A percentile compares a stretch with the other conserved stretches of the same genome.
These are phyloP conservation scores for Drosophila yooni DNA, from an alignment of 2,888 invertebrate genomes.

Conservation along the genomic window DNA sequence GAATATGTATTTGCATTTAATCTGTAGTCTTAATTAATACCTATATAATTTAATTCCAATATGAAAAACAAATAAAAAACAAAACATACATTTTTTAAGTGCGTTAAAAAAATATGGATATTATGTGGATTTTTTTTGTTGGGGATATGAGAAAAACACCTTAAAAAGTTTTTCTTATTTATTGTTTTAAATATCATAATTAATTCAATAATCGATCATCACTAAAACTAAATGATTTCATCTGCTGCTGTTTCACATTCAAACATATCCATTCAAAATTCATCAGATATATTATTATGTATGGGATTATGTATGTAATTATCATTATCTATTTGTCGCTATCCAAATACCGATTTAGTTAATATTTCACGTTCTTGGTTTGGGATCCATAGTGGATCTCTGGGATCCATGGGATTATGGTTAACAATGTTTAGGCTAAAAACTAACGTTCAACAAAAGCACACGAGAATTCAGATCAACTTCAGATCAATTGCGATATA, in stretches of 20 bases:
- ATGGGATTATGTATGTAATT: constrained; percentile 16
- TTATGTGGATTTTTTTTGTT: constrained; percentile 2
- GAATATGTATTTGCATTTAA: constrained; percentile 70
- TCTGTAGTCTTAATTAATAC: constrained; percentile 71
- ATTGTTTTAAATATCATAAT: constrained; percentile 56
- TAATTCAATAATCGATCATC: constrained; percentile 55
- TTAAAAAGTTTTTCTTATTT: constrained; percentile 48
- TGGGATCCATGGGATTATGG: constrained; percentile 41
- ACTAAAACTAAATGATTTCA: constrained; percentile 60
- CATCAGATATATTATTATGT: constrained; percentile 7
- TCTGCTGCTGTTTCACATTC: constrained; percentile 27
- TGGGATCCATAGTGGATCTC: constrained; percentile 28
- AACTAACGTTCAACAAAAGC: constrained; percentile 67
- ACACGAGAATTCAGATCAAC: constrained; percentile 54
- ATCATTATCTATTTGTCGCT: constrained; percentile 47
- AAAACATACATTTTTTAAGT: constrained; percentile 68
- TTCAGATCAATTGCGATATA: constrained; percentile 19
- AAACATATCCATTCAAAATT: constrained; percentile 30
- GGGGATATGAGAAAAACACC: constrained; percentile 7
- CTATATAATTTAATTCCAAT: constrained; percentile 67
- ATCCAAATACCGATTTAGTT: constrained; percentile 59
- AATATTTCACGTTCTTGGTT: constrained; percentile 31
- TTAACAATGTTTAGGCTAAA: constrained; percentile 54
- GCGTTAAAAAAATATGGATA: constrained; percentile 53
- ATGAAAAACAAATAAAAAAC: constrained; percentile 63